Base-by-base conservation (phyloP, 53 echinoderm and acorn worm genomes). In the Paracentrotus lividus region DNA sequence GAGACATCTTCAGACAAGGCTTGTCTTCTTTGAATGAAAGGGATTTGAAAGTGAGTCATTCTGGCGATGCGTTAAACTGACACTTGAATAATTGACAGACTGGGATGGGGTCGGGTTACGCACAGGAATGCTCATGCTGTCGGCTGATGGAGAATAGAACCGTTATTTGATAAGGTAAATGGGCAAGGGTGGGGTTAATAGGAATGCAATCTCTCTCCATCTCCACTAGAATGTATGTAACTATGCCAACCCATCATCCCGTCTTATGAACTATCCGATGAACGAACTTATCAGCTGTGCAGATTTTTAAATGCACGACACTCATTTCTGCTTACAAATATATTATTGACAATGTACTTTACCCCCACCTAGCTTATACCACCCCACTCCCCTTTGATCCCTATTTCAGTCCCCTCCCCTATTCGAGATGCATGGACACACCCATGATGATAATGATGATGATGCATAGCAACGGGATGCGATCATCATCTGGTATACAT, bases 11-110 rank as follows among this genome's bases (percentile, higher is more conserved):
- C n/a, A n/a, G 7, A 57, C 57, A 20, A 18, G 57, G 40, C 72
- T 38, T 16, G 40, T 72, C 72, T 40, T 47, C 45, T 81, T 47
- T 81, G 12, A 5, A 33, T 69, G 24, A 81, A n/a, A 23, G 81
- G 14, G 81, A 81, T 81, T n/a, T 45, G 44, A n/a, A 81, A 81
- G 81, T 81, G 81, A 81, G 81, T 81, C 81, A 81, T 81, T 81
- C 81, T 47, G 44, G 23, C 81, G 81, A 81, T 81, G 81, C 33
- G 81, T 81, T 81, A 81, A 44, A 47, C 45, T 44, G 76, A 27
- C 81, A 81, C 81, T 81, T 81, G 81, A 81, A 45, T 81, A 76
- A 81, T 81, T 47, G 81, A 81, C 81, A 81, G 81, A 45, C 47
- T 45, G 81, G 81, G 47, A 24, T n/a, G 49, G 18, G 81, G 81